A percentile compares a stretch with the other conserved stretches of the same genome.
Evolutionary conservation across 1,140 invertebrate genomes (phyloP).

Genomic region (Apolygus lucorum): DNA sequence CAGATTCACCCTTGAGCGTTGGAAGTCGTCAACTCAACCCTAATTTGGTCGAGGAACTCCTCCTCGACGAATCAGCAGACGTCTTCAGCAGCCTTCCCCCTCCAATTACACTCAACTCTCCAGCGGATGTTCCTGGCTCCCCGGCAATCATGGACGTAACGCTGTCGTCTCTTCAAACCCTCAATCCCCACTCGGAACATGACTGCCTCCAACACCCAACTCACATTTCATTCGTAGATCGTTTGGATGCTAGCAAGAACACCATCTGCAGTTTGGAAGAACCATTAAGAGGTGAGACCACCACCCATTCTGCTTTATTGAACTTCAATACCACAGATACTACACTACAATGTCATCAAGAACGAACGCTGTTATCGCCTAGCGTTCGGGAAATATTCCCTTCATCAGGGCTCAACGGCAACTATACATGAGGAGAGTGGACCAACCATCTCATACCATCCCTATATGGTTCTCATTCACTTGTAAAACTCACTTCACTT

Average conservation of each 20-base stretch:
- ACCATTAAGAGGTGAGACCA: neutral
- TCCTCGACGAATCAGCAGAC: neutral
- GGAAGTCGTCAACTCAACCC: no score
- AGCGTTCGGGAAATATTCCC: no score
- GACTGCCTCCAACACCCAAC: neutral
- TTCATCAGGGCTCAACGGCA: no score
- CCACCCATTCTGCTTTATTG: neutral
- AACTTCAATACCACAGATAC: neutral
- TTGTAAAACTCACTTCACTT: no score
- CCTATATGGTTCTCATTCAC: no score
- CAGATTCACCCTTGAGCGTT: no score
- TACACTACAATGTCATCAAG: no score
- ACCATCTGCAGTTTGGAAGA: neutral
- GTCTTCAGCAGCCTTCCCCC: neutral
- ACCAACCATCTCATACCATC: no score
- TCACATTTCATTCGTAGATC: neutral
- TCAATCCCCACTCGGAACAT: neutral
- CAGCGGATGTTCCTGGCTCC: neutral
- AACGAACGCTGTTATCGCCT: no score
- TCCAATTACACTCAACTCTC: neutral
- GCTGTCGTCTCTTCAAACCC: no score
- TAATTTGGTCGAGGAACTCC: neutral
- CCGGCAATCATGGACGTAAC: no score
- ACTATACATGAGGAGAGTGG: no score
- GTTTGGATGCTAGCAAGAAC: neutral